Evolutionary conservation across 1,140 invertebrate genomes (phyloP).

Genomic region (Penaeus japonicus): DNA sequence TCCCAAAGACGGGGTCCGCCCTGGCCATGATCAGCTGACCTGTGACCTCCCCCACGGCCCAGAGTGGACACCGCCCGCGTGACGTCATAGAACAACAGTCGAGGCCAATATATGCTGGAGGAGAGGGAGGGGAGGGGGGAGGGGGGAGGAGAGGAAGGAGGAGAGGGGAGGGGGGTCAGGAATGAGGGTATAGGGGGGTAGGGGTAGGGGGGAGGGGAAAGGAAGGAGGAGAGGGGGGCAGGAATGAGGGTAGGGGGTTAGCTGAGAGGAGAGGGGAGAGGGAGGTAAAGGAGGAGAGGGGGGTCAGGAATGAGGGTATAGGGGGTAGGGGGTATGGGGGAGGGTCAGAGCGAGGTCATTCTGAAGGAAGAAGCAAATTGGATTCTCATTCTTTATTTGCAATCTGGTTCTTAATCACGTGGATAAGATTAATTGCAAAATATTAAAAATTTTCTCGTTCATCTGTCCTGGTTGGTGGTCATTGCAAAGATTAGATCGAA

Average conservation of each 20-base stretch:
- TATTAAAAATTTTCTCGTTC: too few relatives aligned
- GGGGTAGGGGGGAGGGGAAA: neutral
- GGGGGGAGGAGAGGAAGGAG: neutral
- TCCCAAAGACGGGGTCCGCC: conserved; percentile 17
- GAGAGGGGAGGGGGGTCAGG: neutral
- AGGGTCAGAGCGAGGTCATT: neutral
- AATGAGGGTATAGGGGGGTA: neutral
- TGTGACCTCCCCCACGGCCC: conserved; percentile 29
- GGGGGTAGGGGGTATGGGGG: neutral
- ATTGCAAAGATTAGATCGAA: too few relatives aligned
- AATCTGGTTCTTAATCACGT: too few relatives aligned
- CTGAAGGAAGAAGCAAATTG: neutral
- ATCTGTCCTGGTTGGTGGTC: too few relatives aligned
- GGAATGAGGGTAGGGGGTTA: neutral
- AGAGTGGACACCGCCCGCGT: conserved; percentile 39
- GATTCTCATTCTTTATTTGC: too few relatives aligned
- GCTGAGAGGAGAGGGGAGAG: neutral
- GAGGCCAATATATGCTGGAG: neutral
- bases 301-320: neutral
- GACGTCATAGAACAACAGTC: conserved; percentile 24
- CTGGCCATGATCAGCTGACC: conserved; percentile 31
- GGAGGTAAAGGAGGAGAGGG: neutral
- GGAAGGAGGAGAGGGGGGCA: neutral
- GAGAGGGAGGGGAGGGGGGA: neutral
- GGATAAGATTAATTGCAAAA: too few relatives aligned